Evolutionary conservation across 2,888 invertebrate species (phyloP).

Genomic region (Drosophila robusta): DNA sequence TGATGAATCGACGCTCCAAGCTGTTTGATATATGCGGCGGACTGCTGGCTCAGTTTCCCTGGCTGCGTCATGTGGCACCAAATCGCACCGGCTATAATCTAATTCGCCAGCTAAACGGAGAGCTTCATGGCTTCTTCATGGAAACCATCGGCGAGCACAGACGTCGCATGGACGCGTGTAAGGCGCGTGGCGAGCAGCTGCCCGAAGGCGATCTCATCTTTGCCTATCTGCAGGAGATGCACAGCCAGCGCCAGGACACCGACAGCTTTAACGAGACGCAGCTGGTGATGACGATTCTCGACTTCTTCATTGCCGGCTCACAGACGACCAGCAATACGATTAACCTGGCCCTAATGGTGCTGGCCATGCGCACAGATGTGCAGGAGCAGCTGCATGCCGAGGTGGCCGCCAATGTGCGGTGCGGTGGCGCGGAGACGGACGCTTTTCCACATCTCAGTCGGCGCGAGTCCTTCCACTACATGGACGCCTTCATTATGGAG

Average conservation of each 20-base stretch:
- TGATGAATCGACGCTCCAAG: conserved; percentile 86
- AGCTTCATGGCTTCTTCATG: conserved; percentile 86
- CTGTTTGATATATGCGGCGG: conserved; percentile 88
- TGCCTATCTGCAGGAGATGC: conserved; percentile 88
- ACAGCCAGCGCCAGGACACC: conserved; percentile 47
- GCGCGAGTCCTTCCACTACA: conserved; percentile 86
- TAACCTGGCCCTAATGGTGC: conserved; percentile 87
- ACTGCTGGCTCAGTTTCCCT: conserved; percentile 87
- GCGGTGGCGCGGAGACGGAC: conserved; percentile 19
- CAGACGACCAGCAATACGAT: conserved; percentile 88
- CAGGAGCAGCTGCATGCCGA: conserved; percentile 87
- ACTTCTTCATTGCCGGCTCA: conserved; percentile 89
- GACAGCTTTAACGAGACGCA: conserved; percentile 87
- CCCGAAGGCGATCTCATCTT: conserved; percentile 87
- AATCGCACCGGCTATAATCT: conserved; percentile 88
- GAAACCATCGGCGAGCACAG: conserved; percentile 87
- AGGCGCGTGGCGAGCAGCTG: conserved; percentile 84
- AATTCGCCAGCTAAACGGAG: conserved; percentile 86
- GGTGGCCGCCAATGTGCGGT: conserved; percentile 85
- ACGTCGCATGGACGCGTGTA: conserved; percentile 56
- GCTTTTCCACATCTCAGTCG: conserved; percentile 79
- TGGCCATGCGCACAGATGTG: conserved; percentile 87
- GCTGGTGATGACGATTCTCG: conserved; percentile 88
- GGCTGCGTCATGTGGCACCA: conserved; percentile 88
- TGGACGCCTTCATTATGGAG: conserved; percentile 87